Conservation (phyloP, 2,797 vertebrate genomes). For the Serranus cabrilla region DNA sequence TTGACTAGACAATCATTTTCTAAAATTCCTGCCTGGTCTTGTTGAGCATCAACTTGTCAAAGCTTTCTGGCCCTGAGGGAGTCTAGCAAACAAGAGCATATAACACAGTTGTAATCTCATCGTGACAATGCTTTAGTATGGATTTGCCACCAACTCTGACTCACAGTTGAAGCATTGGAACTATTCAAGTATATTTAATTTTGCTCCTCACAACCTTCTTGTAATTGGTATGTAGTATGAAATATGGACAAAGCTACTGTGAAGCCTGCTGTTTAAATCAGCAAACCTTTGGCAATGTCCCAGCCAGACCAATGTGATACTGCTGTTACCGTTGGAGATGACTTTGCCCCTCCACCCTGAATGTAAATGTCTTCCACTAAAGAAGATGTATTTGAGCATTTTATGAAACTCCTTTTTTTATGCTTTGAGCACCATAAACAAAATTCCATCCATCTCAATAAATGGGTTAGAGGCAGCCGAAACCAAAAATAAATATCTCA, state of each 20-base stretch:
- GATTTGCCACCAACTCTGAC: constrained; percentile 2
- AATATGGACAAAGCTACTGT: constrained; percentile 8
- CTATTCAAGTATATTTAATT: constrained; percentile 10
- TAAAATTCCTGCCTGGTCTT: not conserved
- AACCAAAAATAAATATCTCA: not conserved
- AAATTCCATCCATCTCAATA: not conserved
- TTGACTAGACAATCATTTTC: not conserved
- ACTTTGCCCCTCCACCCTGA: not conserved
- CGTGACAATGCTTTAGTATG: not conserved
- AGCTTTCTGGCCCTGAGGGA: not conserved
- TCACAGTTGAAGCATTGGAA: constrained; percentile 13
- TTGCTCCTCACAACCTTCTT: not conserved
- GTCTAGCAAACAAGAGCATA: not conserved
- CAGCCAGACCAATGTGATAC: not conserved
- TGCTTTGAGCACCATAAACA: constrained; percentile 7
- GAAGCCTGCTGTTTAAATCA: constrained; percentile 7
- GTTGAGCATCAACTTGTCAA: not conserved
- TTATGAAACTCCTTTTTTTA: not conserved
- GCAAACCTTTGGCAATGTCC: not conserved
- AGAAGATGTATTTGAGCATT: not conserved
- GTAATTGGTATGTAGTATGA: not conserved
- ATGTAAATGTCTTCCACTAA: constrained; percentile 11
- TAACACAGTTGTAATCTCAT: not conserved
- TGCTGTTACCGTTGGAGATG: not conserved
- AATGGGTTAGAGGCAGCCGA: not conserved